These are phyloP conservation scores for Hoplias malabaricus DNA, from an alignment of 2,113 vertebrate species.

Conservation along the genomic window DNA sequence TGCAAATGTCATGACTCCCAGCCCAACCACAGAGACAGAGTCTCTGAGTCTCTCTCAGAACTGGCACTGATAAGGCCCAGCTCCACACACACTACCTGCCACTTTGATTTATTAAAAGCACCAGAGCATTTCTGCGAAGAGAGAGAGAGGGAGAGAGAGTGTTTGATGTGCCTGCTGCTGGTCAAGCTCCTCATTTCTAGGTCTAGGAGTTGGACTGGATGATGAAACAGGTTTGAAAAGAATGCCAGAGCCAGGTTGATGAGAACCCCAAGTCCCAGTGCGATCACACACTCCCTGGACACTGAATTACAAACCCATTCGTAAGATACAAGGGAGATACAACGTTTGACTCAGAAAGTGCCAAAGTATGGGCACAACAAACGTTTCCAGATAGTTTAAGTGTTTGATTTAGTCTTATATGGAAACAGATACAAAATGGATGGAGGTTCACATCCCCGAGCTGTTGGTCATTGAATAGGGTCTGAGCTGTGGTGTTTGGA, in stretches of 20 bases:
- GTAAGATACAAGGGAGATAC: no score
- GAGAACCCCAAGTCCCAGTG: not conserved
- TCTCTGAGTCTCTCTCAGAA: not conserved
- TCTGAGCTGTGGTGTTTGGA: no score
- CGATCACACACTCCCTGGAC: not conserved
- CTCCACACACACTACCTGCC: not conserved
- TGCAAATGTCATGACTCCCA: conserved; percentile 39
- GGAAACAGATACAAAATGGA: no score
- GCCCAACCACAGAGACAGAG: not conserved
- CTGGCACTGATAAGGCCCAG: not conserved
- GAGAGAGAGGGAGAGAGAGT: not conserved
- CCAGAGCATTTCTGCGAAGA: not conserved
- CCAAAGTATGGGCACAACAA: no score
- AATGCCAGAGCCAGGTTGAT: conserved; percentile 32
- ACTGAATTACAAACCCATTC: not conserved
- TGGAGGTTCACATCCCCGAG: no score
- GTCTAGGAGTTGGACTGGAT: conserved; percentile 1
- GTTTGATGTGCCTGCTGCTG: conserved; percentile 11
- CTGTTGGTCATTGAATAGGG: no score
- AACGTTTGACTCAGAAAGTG: no score
- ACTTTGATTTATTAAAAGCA: not conserved
- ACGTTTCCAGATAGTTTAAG: no score
- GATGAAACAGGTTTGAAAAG: conserved; percentile 45
- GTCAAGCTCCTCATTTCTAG: conserved; percentile 19
- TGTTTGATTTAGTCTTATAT: no score